Base-by-base conservation (phyloP, 2,888 invertebrate species). In the Chesias legatella region DNA sequence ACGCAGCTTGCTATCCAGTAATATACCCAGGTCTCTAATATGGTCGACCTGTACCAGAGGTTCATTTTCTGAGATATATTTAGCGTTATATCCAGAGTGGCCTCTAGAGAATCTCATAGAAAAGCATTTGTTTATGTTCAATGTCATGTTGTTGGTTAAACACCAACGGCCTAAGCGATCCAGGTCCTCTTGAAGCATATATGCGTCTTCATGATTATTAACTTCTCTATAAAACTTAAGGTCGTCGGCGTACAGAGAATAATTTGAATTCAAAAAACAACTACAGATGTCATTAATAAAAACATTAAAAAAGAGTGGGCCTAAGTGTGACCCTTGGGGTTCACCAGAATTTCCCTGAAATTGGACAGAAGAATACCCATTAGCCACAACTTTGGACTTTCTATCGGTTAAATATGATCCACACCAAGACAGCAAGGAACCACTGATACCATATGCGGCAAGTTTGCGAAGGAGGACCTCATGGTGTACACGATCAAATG, bases 261-360 rank as follows among this genome's bases (percentile, higher is more conserved):
- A 27, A 0, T 13, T 22, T 1, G 28, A 27, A 11, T 33, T 6
- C 2, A 25, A n/a, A 17, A 37, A 37, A 9, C 9, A 13, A 7
- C 8, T 7, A 1, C 17, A 7, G 9, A 37, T 13, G 5, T 37
- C 37, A 24, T 37, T 37, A 9, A 37, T 30, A 24, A 37, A 37
- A 4, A 36, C 8, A 9, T 36, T 36, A 24, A 37, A 37, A 10
- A 30, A 25, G n/a, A 37, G 25, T 4, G 37, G 40, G 1, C 40
- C 33, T 4, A 40, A 13, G 23, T 40, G 33, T 1, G 40, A 33
- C 1, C 33, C 33, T 6, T 40, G 40, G 3, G 40, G 40, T 1
- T 33, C 33, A 9, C 40, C 40, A 3, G 40, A 33, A 1, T 9
- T 6, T 1, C 17, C 40, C 3, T n/a, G 7, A 20, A 31, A 38